Conservation (phyloP, 2,113 vertebrate species). For the Ardeotis arabs region DNA sequence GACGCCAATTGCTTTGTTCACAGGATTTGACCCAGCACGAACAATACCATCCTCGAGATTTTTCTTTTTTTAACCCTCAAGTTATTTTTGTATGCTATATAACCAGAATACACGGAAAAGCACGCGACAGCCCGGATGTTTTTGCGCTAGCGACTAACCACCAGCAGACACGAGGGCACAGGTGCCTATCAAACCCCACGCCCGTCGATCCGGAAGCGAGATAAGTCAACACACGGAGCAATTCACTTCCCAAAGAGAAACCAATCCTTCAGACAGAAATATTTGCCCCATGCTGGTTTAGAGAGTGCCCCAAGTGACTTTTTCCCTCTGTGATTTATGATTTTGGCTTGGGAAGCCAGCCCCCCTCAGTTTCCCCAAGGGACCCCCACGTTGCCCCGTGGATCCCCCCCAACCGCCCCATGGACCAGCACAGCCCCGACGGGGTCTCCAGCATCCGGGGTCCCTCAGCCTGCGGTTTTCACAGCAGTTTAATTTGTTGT, state of each 20-base stretch:
- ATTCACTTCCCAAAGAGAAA: not conserved
- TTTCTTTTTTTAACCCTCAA: constrained; percentile 12
- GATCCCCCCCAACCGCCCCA: not conserved
- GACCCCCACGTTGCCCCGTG: not conserved
- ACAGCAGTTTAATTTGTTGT: not conserved
- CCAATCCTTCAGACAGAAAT: not conserved
- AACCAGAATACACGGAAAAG: not conserved
- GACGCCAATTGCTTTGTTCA: constrained; percentile 59
- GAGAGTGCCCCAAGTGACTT: not conserved
- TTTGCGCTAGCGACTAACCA: not conserved
- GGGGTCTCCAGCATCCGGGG: not conserved
- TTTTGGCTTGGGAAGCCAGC: not conserved
- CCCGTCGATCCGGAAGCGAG: not conserved
- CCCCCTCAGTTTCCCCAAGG: not conserved
- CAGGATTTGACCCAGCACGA: constrained; percentile 11
- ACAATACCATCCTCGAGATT: not conserved
- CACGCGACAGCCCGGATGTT: not conserved
- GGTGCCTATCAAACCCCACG: fast-evolving
- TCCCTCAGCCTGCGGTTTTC: not conserved
- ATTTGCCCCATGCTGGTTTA: not conserved
- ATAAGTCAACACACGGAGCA: not conserved
- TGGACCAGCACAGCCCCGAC: not conserved
- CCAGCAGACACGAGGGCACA: not conserved
- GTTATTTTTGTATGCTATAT: not conserved
- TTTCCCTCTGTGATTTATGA: not conserved